These are phyloP conservation scores for Callimico goeldii DNA, from an alignment of 2,797 vertebrate genomes.

Conservation along the genomic window DNA sequence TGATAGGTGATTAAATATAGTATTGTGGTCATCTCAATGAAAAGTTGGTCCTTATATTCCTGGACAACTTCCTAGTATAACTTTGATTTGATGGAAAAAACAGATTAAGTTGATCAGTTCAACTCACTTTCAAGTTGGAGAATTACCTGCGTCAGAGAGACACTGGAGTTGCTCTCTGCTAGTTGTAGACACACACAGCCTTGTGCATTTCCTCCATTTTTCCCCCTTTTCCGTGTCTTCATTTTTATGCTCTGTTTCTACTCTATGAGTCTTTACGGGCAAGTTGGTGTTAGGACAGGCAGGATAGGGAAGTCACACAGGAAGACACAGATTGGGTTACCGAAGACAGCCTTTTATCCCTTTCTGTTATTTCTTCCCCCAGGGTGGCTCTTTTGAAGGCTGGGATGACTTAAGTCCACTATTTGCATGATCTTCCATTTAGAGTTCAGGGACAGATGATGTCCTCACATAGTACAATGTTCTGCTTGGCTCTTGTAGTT, in stretches of 20 bases:
- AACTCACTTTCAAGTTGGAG: background rate
- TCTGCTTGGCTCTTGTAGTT: slow-evolving; percentile 65
- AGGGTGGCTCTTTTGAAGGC: slow-evolving; percentile 55
- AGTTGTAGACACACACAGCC: background rate
- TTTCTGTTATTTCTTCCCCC: background rate
- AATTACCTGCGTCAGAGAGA: background rate
- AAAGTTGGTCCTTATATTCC: background rate
- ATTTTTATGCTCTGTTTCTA: background rate
- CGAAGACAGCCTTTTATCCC: background rate
- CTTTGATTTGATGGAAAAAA: background rate
- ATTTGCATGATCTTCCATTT: slow-evolving; percentile 70
- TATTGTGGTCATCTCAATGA: background rate
- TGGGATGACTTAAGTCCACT: slow-evolving; percentile 71
- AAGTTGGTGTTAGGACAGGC: background rate
- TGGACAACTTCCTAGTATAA: background rate
- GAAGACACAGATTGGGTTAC: slow-evolving; percentile 6
- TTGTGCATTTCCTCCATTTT: background rate
- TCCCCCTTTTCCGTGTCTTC: background rate
- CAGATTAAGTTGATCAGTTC: background rate
- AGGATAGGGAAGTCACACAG: background rate
- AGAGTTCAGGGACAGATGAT: slow-evolving; percentile 32
- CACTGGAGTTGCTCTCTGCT: background rate
- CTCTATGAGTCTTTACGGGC: background rate
- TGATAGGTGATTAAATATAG: background rate
- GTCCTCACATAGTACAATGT: slow-evolving; percentile 67